Evolutionary conservation across 1,140 invertebrate species (phyloP).

Genomic region (Habropoda laboriosa): DNA sequence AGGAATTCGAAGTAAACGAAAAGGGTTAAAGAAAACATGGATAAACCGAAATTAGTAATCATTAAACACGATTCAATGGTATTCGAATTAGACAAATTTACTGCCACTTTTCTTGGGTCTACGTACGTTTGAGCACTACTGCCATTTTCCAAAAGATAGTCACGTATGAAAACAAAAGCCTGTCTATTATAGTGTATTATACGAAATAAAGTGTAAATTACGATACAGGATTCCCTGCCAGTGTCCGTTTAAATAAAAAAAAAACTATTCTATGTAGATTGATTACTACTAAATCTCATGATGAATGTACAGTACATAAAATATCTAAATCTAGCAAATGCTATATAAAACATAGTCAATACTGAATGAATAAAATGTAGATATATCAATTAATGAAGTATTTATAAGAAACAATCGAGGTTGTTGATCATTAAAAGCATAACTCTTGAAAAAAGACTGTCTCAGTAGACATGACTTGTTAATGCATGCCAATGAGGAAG

Average conservation of each 20-base stretch:
- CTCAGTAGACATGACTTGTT: no score
- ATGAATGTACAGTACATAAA: neutral
- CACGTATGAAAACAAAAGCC: constrained; percentile 63
- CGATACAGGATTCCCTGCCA: constrained; percentile 13
- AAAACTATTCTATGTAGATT: constrained; percentile 5
- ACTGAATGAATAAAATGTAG: no score
- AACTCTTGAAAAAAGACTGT: neutral
- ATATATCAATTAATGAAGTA: no score
- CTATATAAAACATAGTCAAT: no score
- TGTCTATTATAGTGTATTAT: constrained; percentile 74
- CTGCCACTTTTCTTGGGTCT: constrained; percentile 76
- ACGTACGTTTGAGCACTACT: constrained; percentile 76
- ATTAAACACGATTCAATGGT: constrained; percentile 42
- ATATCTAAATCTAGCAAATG: no score
- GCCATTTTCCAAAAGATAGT: constrained; percentile 76
- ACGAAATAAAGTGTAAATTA: constrained; percentile 72
- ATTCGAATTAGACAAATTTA: constrained; percentile 71
- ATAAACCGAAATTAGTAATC: constrained; percentile 17
- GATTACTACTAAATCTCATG: neutral
- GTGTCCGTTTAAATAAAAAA: constrained; percentile 33
- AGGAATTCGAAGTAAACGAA: neutral
- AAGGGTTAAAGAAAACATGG: constrained; percentile 1
- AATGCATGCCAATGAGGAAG: no score
- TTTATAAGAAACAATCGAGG: neutral
- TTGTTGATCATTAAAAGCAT: neutral